Conservation (phyloP, 2,797 vertebrate genomes). For the Sorex maritimensis region DNA sequence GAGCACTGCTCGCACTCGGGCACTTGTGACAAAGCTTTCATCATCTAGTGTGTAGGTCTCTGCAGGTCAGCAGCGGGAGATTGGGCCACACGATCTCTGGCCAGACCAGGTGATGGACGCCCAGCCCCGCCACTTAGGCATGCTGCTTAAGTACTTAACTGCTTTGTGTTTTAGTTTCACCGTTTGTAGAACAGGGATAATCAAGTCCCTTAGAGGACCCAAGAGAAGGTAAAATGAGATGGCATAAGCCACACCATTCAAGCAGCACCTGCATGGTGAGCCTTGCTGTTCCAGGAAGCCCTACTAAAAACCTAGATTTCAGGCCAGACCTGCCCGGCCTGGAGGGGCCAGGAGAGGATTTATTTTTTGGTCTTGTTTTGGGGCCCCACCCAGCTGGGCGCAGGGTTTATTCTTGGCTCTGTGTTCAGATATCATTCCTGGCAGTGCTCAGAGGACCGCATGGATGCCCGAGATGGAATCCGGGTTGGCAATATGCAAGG, state of each 20-base stretch:
- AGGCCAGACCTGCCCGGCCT: not conserved
- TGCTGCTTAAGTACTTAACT: not conserved
- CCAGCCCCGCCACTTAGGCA: not conserved
- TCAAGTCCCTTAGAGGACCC: not conserved
- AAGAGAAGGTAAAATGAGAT: conserved; percentile 3
- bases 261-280: not conserved
- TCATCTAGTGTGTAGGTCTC: not conserved
- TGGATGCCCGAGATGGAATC: no score
- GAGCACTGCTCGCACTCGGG: conserved; percentile 32
- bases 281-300: not conserved
- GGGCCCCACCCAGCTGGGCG: no score
- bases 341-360: not conserved
- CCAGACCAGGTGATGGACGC: conserved; percentile 31
- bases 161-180: conserved; percentile 49
- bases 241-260: conserved; percentile 27
- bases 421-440: no score
- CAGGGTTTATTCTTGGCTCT: no score
- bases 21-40: conserved; percentile 63
- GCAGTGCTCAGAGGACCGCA: no score
- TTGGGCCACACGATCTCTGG: not conserved
- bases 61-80: conserved; percentile 40
- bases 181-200: conserved; percentile 31
- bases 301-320: not conserved
- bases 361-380: not conserved
- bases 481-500: no score